Conservation (phyloP, 1,140 invertebrate species). For the Drosophila quadrilineata region DNA sequence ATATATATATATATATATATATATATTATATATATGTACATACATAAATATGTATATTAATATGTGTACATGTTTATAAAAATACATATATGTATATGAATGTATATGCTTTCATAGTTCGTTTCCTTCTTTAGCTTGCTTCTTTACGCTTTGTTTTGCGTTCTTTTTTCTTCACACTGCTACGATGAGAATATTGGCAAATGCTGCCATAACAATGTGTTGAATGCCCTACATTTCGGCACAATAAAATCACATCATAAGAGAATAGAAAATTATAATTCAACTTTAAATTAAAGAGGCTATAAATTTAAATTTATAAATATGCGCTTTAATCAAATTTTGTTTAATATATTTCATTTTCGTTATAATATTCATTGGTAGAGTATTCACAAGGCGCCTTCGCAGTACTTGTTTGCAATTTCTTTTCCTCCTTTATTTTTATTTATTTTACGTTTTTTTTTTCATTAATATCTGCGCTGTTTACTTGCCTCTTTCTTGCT, state of each 20-base stretch:
- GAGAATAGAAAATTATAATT: too few species aligned
- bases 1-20: neutral
- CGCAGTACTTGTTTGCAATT: constrained; percentile 40
- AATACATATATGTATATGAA: neutral
- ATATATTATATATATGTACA: neutral
- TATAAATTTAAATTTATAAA: too few species aligned
- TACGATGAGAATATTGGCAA: constrained; percentile 46
- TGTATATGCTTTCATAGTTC: constrained; percentile 24
- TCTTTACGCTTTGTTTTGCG: constrained; percentile 45
- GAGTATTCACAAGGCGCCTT: constrained; percentile 44
- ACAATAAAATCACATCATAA: neutral
- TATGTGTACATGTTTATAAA: neutral
- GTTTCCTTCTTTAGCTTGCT: constrained; percentile 48
- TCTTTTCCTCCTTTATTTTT: constrained; percentile 66
- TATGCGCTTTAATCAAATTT: too few species aligned
- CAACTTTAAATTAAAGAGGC: too few species aligned
- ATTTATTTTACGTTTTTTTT: constrained; percentile 44
- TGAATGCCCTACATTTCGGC: constrained; percentile 17
- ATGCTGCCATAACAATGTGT: constrained; percentile 24
- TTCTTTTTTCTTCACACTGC: constrained; percentile 48
- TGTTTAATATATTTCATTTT: too few species aligned
- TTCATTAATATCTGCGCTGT: constrained; percentile 71
- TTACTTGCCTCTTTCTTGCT: constrained; percentile 42
- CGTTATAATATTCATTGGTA: neutral
- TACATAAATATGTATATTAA: constrained; percentile 3